These are phyloP conservation scores for Pantherophis guttatus DNA, from an alignment of 2,113 vertebrate genomes.

Conservation along the genomic window DNA sequence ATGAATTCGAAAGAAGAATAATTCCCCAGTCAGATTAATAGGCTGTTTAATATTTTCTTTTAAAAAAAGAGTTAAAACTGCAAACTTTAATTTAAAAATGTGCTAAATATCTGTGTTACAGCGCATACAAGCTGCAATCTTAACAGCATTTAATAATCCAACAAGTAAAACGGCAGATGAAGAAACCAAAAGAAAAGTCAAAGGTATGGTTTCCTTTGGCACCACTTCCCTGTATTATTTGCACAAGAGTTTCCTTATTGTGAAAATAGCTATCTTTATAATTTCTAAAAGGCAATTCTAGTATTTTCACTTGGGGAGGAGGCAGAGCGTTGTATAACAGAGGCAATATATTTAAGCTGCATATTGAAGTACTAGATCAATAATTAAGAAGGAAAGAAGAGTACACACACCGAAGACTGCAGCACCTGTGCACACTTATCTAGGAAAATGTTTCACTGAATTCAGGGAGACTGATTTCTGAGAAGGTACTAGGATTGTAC, in stretches of 20 bases:
- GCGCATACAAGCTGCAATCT: slow-evolving; percentile 92
- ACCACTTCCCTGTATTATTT: not conserved
- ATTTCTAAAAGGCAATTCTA: not conserved
- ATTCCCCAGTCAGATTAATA: not conserved
- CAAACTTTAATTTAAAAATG: slow-evolving; percentile 4
- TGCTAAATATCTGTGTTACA: slow-evolving; percentile 58
- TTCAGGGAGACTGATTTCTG: not conserved
- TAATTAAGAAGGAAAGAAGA: not conserved
- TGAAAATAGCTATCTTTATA: slow-evolving; percentile 20
- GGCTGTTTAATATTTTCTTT: not conserved
- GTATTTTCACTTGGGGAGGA: not conserved
- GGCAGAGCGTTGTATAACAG: not conserved
- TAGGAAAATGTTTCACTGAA: not conserved
- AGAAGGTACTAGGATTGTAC: not conserved
- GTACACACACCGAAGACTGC: not conserved
- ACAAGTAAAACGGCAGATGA: slow-evolving; percentile 96
- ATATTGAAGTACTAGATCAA: not conserved
- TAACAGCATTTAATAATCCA: slow-evolving; percentile 96
- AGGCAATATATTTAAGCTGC: not conserved
- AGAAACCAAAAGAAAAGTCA: slow-evolving; percentile 93
- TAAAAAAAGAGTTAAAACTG: slow-evolving; percentile 14
- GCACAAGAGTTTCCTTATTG: slow-evolving; percentile 15
- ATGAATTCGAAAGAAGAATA: not conserved
- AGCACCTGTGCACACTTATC: not conserved
- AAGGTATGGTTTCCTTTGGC: slow-evolving; percentile 76